Percentiles rank a stretch among this genome's conserved stretches.
phyloP scores from a whole-genome alignment of 2,113 vertebrate species.

The Chlorodrepanis virens region DNA sequence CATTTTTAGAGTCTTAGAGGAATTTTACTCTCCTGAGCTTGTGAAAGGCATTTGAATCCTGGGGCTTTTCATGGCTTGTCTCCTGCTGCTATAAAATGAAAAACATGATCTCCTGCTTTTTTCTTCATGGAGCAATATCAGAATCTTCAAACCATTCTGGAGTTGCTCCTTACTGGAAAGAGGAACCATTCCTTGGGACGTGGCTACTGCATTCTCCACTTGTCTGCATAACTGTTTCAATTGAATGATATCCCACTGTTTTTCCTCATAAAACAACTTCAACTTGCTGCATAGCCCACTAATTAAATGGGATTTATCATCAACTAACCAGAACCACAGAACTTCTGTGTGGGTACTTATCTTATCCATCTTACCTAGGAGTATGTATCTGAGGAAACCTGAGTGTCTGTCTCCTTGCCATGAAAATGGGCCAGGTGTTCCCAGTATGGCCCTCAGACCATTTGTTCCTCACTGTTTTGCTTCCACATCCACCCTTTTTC shows the following conservation, averaged over 20 bases:
- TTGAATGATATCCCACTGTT: background rate
- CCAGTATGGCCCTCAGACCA: background rate
- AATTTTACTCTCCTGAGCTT: background rate
- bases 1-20: background rate
- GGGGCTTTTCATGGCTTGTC: background rate
- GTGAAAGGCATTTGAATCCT: background rate
- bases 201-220: slow-evolving; percentile 16
- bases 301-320: background rate
- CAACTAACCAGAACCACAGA: background rate
- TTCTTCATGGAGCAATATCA: background rate
- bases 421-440: background rate
- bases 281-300: background rate
- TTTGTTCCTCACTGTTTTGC: background rate
- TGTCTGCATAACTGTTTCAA: background rate
- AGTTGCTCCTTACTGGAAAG: slow-evolving; percentile 23
- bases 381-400: background rate
- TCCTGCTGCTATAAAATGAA: slow-evolving; percentile 14
- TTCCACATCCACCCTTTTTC: slow-evolving; percentile 9
- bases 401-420: background rate
- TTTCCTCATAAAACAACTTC: background rate
- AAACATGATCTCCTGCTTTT: background rate
- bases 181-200: background rate
- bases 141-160: background rate
- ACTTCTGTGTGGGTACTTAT: background rate
- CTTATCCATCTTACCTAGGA: background rate